Conservation (phyloP, 2,888 invertebrate genomes). For the Synanthedon formicaeformis region DNA sequence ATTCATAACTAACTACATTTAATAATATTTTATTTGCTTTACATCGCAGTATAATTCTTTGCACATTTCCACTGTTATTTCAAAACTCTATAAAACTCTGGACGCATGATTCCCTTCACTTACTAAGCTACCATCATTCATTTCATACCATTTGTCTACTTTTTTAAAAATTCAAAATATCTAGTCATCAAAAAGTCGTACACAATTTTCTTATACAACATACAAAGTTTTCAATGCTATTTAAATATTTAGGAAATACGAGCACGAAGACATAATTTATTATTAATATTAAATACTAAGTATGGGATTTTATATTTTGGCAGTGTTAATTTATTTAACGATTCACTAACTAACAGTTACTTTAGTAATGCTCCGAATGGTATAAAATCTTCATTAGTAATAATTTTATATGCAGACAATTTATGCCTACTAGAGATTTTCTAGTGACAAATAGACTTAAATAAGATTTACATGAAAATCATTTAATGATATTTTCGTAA, state of each 20-base stretch:
- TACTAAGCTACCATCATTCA: not conserved
- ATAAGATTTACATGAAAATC: not conserved
- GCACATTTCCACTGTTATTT: not conserved
- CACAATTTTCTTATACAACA: constrained; percentile 42
- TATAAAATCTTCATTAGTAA: not conserved
- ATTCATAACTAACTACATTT: constrained; percentile 32
- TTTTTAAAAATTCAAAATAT: constrained; percentile 41
- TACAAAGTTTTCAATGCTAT: constrained; percentile 26
- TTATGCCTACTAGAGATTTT: not conserved
- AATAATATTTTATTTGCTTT: constrained; percentile 21
- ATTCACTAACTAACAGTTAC: constrained; percentile 15
- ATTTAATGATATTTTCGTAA: not conserved
- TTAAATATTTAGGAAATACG: constrained; percentile 25
- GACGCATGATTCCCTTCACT: not conserved
- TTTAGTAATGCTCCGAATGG: not conserved
- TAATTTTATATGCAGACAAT: not conserved
- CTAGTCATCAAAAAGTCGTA: constrained; percentile 59
- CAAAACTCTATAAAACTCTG: not conserved
- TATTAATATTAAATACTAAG: constrained; percentile 25
- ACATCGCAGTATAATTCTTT: not conserved
- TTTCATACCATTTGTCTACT: not conserved
- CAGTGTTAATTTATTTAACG: constrained; percentile 55
- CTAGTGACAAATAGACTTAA: not conserved
- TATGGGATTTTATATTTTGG: constrained; percentile 49
- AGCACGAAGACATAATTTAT: constrained; percentile 15